phyloP scores from a whole-genome alignment of 1,140 invertebrate genomes.

The Drosophila orosa region DNA sequence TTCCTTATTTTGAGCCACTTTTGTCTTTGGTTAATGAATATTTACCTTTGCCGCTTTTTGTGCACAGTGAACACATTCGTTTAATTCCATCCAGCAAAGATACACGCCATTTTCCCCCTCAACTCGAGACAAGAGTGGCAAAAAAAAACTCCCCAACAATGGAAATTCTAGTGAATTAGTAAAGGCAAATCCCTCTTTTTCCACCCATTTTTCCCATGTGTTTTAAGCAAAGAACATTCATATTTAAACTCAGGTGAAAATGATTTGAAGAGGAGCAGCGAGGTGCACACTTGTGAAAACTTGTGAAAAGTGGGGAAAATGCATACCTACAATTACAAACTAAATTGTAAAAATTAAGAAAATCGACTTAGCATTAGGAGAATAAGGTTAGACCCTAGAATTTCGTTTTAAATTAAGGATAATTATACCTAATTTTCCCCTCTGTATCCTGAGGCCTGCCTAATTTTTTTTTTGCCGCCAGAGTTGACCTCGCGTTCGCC shows the following conservation, averaged over 20 bases:
- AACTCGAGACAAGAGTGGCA: neutral
- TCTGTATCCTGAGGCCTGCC: neutral
- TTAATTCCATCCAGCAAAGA: slow-evolving; percentile 13
- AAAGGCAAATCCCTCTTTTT: slow-evolving; percentile 7
- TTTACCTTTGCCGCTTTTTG: neutral
- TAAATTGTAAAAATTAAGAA: neutral
- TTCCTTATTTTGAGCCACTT: neutral
- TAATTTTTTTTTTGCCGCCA: slow-evolving; percentile 31
- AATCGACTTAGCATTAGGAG: neutral
- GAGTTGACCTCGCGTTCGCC: slow-evolving; percentile 46
- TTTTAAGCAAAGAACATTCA: slow-evolving; percentile 45
- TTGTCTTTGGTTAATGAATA: slow-evolving; percentile 13
- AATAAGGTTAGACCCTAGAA: neutral
- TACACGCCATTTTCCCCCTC: neutral
- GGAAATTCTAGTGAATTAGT: slow-evolving; percentile 14
- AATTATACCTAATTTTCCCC: neutral
- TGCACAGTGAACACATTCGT: slow-evolving; percentile 14
- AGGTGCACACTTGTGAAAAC: slow-evolving; percentile 2
- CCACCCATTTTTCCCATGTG: slow-evolving; percentile 16
- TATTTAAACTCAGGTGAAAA: slow-evolving; percentile 53
- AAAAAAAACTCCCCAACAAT: slow-evolving; percentile 6
- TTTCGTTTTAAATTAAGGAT: neutral
- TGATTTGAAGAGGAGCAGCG: slow-evolving; percentile 32
- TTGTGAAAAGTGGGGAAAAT: neutral
- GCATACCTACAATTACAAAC: neutral